Percentiles rank a stretch among this genome's conserved stretches.
Conservation (phyloP, 2,113 vertebrate species). For the Manacus vitellinus region DNA sequence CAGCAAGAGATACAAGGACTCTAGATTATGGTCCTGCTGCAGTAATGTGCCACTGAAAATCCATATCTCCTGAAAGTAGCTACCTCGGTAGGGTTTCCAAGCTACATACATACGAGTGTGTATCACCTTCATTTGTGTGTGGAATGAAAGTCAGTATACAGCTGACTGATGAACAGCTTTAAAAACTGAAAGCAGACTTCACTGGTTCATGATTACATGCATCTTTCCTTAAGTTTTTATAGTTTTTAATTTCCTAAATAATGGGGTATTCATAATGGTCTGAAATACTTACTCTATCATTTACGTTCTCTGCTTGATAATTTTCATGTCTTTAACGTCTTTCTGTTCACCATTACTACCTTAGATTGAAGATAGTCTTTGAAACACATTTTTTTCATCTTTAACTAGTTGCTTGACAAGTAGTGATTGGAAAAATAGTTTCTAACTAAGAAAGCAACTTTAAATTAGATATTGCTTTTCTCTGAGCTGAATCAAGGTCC, state of each 20-base stretch:
- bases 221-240: background rate
- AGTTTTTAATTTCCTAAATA: conserved; percentile 51
- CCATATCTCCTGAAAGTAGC: background rate
- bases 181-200: background rate
- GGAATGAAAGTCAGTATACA: background rate
- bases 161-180: background rate
- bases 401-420: conserved; percentile 26
- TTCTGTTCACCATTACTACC: conserved; percentile 23
- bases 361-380: conserved; percentile 20
- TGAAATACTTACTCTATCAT: conserved; percentile 49
- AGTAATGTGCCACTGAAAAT: background rate
- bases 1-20: background rate
- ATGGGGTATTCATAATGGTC: conserved; percentile 24
- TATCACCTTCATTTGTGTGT: background rate
- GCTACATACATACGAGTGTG: background rate
- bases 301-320: conserved; percentile 43
- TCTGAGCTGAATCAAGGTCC: background rate
- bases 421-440: background rate
- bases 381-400: background rate
- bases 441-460: background rate
- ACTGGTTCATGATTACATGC: background rate
- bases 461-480: background rate
- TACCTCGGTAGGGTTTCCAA: background rate
- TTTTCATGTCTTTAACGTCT: conserved; percentile 35
- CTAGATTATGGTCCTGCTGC: background rate